Percentiles rank a stretch among this genome's conserved stretches.
Evolutionary conservation across 2,797 vertebrate genomes (phyloP).

Genomic region (Rhinoraja longicauda): DNA sequence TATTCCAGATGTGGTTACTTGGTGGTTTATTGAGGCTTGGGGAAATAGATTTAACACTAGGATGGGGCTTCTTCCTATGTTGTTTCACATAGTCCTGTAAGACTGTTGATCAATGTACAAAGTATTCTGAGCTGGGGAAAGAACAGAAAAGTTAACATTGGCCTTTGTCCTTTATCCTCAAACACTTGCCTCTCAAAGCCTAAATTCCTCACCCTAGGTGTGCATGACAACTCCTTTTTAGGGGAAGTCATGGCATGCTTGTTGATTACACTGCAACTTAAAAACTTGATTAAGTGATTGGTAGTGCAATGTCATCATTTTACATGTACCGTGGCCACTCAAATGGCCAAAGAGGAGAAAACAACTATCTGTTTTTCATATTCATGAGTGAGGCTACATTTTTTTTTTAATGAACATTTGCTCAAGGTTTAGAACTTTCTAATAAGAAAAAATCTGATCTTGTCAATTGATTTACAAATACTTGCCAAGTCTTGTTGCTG

Average conservation of each 20-base stretch:
- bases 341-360: background rate
- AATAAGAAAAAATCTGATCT: background rate
- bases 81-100: too few relatives aligned
- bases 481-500: background rate
- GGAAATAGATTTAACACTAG: background rate
- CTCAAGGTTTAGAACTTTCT: background rate
- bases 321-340: background rate
- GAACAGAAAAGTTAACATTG: background rate
- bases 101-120: background rate
- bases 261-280: background rate
- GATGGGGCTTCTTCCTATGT: background rate
- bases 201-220: background rate
- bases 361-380: background rate
- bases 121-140: background rate
- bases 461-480: background rate
- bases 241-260: background rate
- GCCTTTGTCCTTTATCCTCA: background rate
- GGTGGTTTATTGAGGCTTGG: background rate
- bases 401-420: background rate
- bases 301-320: background rate
- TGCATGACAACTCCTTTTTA: background rate
- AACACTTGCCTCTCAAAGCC: background rate
- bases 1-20: background rate
- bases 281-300: background rate
- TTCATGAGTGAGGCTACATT: background rate